These are phyloP conservation scores for Nectonema munidae DNA, from an alignment of 2,888 invertebrate genomes.

Conservation along the genomic window DNA sequence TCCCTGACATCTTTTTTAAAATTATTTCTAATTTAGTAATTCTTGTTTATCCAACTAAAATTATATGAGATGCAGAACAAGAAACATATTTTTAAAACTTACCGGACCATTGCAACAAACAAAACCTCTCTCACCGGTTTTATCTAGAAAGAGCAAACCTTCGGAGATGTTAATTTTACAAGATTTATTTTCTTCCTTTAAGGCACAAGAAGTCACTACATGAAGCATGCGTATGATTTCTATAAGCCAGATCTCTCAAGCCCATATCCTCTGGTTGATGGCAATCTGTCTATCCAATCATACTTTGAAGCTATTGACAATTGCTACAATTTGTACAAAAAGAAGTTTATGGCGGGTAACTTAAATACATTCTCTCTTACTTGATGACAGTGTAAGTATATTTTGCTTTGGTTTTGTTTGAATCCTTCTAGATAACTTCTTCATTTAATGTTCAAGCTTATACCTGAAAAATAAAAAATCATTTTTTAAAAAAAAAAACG, in stretches of 20 bases:
- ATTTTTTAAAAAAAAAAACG: not conserved
- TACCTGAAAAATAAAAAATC: too few species aligned
- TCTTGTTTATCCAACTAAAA: too few species aligned
- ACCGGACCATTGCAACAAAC: too few species aligned
- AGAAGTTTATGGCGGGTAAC: constrained; percentile 22
- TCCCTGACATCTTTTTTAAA: too few species aligned
- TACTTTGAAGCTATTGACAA: constrained; percentile 65
- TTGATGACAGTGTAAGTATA: not conserved
- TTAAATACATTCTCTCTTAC: not conserved
- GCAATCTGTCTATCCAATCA: constrained; percentile 62
- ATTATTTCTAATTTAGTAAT: too few species aligned
- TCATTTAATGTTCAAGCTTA: too few species aligned
- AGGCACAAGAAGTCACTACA: constrained; percentile 35
- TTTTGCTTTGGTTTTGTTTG: not conserved
- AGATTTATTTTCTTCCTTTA: not conserved
- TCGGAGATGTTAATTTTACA: not conserved
- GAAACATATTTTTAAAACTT: too few species aligned
- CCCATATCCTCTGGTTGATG: constrained; percentile 81
- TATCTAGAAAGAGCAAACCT: too few species aligned
- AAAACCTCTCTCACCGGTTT: too few species aligned
- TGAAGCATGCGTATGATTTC: constrained; percentile 82
- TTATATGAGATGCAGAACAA: too few species aligned
- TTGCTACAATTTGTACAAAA: constrained; percentile 50
- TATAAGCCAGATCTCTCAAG: constrained; percentile 76
- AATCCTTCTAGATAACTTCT: too few species aligned